Evolutionary conservation across 1,140 invertebrate species (phyloP).

Genomic region (Trissolcus basalis): DNA sequence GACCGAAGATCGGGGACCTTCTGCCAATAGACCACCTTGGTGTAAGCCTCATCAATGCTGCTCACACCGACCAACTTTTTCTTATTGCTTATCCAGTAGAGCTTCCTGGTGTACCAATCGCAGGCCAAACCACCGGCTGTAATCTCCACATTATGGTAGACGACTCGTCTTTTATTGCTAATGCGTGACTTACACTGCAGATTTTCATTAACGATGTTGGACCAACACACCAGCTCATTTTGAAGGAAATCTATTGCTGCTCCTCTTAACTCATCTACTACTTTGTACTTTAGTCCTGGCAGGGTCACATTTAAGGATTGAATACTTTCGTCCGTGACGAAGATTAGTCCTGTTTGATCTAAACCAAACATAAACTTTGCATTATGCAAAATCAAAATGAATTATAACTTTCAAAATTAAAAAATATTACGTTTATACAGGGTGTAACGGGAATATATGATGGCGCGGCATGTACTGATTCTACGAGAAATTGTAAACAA

Average conservation of each 20-base stretch:
- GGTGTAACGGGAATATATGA: too few species aligned
- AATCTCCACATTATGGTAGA: slow-evolving; percentile 73
- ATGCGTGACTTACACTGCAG: slow-evolving; percentile 89
- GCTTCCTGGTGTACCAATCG: slow-evolving; percentile 92
- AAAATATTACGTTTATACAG: too few species aligned
- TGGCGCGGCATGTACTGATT: too few species aligned
- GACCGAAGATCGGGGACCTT: slow-evolving; percentile 91
- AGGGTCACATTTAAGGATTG: neutral
- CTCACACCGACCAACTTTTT: slow-evolving; percentile 91
- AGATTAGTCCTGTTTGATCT: neutral
- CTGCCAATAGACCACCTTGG: slow-evolving; percentile 92
- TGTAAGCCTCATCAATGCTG: slow-evolving; percentile 82
- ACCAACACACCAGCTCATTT: slow-evolving; percentile 89
- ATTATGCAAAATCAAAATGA: neutral
- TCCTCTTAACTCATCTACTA: neutral
- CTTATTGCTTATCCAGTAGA: slow-evolving; percentile 94
- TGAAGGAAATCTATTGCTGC: slow-evolving; percentile 69
- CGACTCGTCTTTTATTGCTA: slow-evolving; percentile 77
- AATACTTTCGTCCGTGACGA: slow-evolving; percentile 3
- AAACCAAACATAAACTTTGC: neutral
- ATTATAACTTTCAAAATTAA: too few species aligned
- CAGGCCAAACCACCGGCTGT: slow-evolving; percentile 88
- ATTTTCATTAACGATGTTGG: slow-evolving; percentile 86
- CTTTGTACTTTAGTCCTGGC: neutral
- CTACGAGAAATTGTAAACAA: too few species aligned